Conservation (phyloP, 2,888 invertebrate species). For the Drosophila pseudotalamancana region DNA sequence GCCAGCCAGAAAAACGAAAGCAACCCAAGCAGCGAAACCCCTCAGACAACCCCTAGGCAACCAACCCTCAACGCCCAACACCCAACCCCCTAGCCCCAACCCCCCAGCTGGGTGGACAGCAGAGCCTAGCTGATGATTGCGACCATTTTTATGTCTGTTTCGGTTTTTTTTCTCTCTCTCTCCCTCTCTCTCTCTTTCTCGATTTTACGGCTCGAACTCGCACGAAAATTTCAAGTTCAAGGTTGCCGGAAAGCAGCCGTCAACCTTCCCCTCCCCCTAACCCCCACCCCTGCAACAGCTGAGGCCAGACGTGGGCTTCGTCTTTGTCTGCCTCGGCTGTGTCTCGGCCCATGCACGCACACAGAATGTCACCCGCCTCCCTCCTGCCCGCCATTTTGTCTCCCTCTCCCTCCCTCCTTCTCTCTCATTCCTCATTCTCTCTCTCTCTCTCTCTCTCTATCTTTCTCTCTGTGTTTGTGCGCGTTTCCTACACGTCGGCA, state of each 20-base stretch:
- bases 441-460: background rate
- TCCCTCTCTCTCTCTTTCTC: no score
- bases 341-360: conserved; percentile 25
- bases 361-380: conserved; percentile 43
- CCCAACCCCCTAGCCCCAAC: background rate
- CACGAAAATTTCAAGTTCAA: conserved; percentile 82
- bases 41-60: background rate
- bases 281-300: conserved; percentile 32
- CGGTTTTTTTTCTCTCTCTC: background rate
- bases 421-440: background rate
- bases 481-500: conserved; percentile 65
- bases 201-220: conserved; percentile 64
- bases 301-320: conserved; percentile 35
- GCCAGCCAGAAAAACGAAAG: no score
- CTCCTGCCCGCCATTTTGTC: conserved; percentile 66
- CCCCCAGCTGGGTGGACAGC: no score
- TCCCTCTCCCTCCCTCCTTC: conserved; percentile 5
- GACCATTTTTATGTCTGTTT: conserved; percentile 59
- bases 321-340: conserved; percentile 41
- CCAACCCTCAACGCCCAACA: background rate
- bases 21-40: no score
- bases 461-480: conserved; percentile 18
- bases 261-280: conserved; percentile 14
- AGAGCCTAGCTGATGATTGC: conserved; percentile 32
- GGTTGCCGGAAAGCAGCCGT: conserved; percentile 76